phyloP scores from a whole-genome alignment of 2,113 vertebrate species.

The Paratilapia polleni region DNA sequence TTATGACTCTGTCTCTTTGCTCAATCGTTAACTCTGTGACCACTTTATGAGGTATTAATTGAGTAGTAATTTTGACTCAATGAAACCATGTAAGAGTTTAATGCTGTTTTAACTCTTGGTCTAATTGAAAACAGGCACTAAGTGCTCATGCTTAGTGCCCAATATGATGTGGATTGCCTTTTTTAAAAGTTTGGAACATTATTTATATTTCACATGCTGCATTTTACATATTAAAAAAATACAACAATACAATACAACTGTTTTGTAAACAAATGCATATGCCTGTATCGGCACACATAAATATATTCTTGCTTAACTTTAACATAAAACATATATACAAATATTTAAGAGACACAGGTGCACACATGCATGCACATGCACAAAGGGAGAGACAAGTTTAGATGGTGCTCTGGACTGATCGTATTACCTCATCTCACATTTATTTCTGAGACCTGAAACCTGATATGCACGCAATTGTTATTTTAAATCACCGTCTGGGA shows the following conservation, averaged over 20 bases:
- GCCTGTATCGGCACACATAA: not conserved
- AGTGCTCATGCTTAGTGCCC: conserved; percentile 29
- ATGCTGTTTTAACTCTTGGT: conserved; percentile 69
- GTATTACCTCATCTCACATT: conserved; percentile 82
- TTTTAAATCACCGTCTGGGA: conserved; percentile 84
- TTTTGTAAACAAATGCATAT: not conserved
- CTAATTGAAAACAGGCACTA: conserved; percentile 80
- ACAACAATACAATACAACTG: not conserved
- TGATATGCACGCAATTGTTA: conserved; percentile 83
- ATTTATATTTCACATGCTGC: not conserved
- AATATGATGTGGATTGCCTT: conserved; percentile 19
- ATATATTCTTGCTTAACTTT: not conserved
- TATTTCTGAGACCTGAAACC: conserved; percentile 80
- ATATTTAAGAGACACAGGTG: conserved; percentile 27
- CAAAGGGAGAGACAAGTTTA: conserved; percentile 47
- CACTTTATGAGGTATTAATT: conserved; percentile 82
- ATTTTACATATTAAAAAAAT: not conserved
- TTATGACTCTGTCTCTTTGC: conserved; percentile 76
- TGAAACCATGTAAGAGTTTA: conserved; percentile 78
- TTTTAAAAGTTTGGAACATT: not conserved
- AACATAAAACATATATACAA: conserved; percentile 21
- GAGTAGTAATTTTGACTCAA: conserved; percentile 81
- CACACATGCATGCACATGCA: conserved; percentile 9
- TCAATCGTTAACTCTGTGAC: conserved; percentile 79
- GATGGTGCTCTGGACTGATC: conserved; percentile 72